Evolutionary conservation across 2,113 vertebrate species (phyloP).

Genomic region (Equus przewalskii): DNA sequence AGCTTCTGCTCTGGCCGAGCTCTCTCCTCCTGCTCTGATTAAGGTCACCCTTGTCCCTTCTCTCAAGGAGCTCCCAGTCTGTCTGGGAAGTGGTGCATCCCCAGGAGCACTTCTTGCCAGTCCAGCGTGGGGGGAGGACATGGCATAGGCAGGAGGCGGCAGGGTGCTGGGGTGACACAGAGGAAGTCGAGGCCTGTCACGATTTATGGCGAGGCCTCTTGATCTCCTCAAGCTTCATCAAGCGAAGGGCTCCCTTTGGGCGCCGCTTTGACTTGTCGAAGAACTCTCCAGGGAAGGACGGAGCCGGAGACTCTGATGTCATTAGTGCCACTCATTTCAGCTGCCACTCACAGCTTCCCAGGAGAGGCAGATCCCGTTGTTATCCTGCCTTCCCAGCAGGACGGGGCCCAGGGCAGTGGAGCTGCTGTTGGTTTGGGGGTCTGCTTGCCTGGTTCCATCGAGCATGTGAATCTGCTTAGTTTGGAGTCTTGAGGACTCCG

Average conservation of each 20-base stretch:
- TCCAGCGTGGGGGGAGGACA: background rate
- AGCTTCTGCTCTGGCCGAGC: background rate
- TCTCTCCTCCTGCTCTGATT: background rate
- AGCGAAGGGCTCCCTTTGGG: accelerated
- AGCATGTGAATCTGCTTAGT: accelerated
- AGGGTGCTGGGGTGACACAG: accelerated
- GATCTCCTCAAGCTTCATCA: background rate
- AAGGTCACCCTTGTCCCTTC: background rate
- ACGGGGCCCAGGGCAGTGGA: background rate
- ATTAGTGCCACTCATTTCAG: accelerated
- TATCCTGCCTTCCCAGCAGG: no score
- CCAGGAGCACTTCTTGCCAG: background rate
- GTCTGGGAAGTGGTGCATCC: background rate
- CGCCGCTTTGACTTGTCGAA: background rate
- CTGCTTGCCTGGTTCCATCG: accelerated
- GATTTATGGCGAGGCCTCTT: accelerated
- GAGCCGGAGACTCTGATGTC: accelerated
- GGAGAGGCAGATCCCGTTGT: accelerated
- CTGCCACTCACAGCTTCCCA: background rate
- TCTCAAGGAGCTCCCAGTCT: background rate
- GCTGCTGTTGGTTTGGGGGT: background rate
- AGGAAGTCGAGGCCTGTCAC: background rate
- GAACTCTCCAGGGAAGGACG: no score
- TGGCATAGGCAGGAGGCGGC: background rate
- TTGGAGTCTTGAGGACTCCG: background rate